Conservation (phyloP, 2,113 vertebrate genomes). For the Chaetops frenatus region DNA sequence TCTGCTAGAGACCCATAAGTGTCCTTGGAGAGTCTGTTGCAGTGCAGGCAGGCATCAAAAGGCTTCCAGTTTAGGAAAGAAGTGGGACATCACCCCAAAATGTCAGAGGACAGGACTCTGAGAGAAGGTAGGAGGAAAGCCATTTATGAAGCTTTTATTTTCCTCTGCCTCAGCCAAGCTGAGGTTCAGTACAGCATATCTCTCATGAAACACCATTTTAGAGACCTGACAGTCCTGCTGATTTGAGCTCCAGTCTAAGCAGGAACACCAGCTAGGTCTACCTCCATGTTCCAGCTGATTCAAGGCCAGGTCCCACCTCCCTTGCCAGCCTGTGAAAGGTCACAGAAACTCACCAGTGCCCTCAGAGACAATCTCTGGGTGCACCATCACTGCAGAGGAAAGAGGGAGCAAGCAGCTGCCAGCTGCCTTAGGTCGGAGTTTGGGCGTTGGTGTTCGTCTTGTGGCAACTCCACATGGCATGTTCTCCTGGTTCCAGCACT, state of each 20-base stretch:
- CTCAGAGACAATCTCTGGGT: not conserved
- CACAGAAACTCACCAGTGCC: not conserved
- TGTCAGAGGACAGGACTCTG: not conserved
- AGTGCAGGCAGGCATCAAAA: not conserved
- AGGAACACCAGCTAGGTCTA: not conserved
- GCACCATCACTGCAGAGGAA: not conserved
- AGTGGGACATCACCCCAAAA: not conserved
- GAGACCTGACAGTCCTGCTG: not conserved
- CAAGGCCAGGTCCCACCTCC: not conserved
- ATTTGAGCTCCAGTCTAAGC: not conserved
- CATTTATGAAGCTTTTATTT: not conserved
- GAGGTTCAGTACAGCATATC: not conserved
- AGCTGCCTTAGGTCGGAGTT: fast-evolving
- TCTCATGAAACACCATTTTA: not conserved
- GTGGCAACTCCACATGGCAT: not conserved
- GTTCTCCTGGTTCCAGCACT: not conserved
- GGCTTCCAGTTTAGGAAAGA: not conserved
- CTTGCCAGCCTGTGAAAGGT: not conserved
- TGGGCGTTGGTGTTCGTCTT: not conserved
- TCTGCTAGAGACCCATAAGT: not conserved
- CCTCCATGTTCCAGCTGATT: not conserved
- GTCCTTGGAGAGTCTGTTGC: not conserved
- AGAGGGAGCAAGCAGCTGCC: not conserved
- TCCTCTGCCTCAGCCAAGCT: not conserved
- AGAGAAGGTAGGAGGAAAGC: not conserved